Conservation (phyloP, 2,113 vertebrate species). For the Antidorcas marsupialis region DNA sequence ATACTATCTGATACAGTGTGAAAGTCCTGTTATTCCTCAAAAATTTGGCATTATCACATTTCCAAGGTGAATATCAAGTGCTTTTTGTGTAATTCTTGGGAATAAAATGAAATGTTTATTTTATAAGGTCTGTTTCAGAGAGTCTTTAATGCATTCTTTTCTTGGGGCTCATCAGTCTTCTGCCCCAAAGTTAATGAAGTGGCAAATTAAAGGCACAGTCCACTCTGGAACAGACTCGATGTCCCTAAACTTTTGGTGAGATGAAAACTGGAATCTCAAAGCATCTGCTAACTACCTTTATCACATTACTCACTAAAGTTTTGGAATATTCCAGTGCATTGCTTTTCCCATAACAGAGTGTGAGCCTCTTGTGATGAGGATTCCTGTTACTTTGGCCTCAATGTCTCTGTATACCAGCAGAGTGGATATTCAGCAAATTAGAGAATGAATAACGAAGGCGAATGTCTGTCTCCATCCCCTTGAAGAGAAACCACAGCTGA, state of each 20-base stretch:
- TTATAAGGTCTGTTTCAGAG: background rate
- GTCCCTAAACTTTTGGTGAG: background rate
- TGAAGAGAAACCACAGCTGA: background rate
- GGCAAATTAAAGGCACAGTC: background rate
- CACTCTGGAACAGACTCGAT: background rate
- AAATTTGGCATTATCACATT: background rate
- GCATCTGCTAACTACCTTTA: background rate
- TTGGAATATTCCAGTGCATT: background rate
- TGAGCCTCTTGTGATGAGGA: background rate
- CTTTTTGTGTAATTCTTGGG: background rate
- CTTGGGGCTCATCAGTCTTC: background rate
- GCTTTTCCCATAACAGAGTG: background rate
- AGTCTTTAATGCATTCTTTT: background rate
- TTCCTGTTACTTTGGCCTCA: background rate
- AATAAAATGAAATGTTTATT: background rate
- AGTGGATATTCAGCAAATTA: background rate
- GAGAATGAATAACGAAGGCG: background rate
- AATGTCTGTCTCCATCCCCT: background rate
- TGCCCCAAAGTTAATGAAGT: background rate
- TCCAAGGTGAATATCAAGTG: background rate
- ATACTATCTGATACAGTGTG: background rate
- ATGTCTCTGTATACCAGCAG: background rate
- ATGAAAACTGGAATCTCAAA: background rate
- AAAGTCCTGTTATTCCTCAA: background rate
- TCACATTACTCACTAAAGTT: background rate